phyloP scores from a whole-genome alignment of 92 coral and sea anemone species.

The Phymanthus crucifer region DNA sequence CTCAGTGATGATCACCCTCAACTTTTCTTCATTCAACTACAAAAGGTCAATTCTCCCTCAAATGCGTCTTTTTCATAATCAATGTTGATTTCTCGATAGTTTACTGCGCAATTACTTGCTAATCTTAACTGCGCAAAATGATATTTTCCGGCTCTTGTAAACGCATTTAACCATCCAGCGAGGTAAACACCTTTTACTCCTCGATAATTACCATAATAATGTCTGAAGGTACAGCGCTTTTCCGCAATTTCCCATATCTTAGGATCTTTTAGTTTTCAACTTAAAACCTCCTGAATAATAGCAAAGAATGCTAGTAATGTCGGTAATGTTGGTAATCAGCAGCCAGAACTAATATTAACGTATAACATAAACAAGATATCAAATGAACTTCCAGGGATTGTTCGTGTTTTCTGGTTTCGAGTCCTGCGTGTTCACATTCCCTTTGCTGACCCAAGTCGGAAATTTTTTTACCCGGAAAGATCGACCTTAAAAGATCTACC shows the following conservation, averaged over 20 bases:
- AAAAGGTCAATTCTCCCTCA: not conserved
- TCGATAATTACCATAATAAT: not conserved
- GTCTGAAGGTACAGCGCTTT: not conserved
- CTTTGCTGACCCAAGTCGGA: not conserved
- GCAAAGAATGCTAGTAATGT: not conserved
- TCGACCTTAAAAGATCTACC: not conserved
- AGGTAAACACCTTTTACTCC: constrained; percentile 14
- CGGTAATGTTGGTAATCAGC: not conserved
- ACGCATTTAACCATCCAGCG: not conserved
- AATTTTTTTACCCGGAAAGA: constrained; percentile 24
- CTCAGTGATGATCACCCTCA: not conserved
- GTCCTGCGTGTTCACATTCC: constrained; percentile 14
- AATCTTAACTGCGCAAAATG: not conserved
- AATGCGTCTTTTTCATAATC: not conserved
- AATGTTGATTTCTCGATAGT: too few species aligned
- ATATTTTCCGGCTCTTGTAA: not conserved
- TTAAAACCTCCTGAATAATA: not conserved
- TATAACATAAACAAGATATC: not conserved
- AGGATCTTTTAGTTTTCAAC: constrained; percentile 6
- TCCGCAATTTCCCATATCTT: constrained; percentile 5
- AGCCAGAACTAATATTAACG: not conserved
- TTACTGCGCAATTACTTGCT: too few species aligned
- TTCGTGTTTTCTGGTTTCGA: constrained; percentile 11
- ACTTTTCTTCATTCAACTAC: not conserved
- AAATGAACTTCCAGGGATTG: not conserved